These are phyloP conservation scores for Pipistrellus pipistrellus DNA, from an alignment of 2,797 vertebrate genomes.

Conservation along the genomic window DNA sequence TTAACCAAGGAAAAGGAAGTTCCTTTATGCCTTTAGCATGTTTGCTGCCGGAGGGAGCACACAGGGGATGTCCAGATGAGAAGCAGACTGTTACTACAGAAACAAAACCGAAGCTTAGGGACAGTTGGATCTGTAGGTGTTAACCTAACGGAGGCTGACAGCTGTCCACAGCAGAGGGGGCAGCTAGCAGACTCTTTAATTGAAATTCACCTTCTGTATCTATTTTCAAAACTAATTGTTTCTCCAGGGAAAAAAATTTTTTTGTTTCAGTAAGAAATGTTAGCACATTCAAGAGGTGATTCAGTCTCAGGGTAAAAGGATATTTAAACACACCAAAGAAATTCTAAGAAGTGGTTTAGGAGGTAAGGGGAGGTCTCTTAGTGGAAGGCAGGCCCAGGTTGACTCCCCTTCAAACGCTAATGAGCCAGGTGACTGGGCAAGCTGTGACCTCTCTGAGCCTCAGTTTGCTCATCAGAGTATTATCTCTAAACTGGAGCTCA, in stretches of 20 bases:
- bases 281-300: slow-evolving; percentile 7
- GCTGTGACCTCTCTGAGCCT: neutral
- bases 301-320: slow-evolving; percentile 8
- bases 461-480: neutral
- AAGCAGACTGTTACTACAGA: slow-evolving; percentile 2
- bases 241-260: neutral
- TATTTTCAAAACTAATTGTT: slow-evolving; percentile 37
- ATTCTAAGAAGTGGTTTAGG: neutral
- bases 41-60: neutral
- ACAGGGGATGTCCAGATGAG: neutral
- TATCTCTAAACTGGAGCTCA: slow-evolving; percentile 4
- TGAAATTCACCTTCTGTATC: neutral
- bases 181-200: neutral
- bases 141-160: neutral
- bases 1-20: slow-evolving; percentile 7
- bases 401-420: neutral
- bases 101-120: neutral
- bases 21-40: neutral
- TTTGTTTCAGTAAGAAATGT: slow-evolving; percentile 38
- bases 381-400: neutral
- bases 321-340: slow-evolving; percentile 53
- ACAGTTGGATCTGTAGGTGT: neutral
- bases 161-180: neutral
- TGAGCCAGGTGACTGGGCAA: neutral
- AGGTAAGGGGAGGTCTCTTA: neutral